These are phyloP conservation scores for Homalodisca vitripennis DNA, from an alignment of 1,140 invertebrate species.

Conservation along the genomic window DNA sequence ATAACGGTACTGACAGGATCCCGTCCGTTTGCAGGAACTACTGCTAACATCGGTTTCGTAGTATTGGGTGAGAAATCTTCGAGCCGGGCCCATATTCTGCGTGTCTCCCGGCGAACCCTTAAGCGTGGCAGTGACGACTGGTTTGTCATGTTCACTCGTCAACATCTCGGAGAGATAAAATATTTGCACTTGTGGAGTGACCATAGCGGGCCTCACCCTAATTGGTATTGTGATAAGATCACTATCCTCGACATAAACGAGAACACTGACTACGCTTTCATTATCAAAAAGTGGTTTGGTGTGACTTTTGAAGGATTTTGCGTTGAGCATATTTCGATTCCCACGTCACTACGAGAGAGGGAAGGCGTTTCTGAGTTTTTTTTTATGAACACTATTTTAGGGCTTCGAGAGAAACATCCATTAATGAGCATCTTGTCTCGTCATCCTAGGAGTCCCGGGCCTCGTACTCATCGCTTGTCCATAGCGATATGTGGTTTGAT, in stretches of 20 bases:
- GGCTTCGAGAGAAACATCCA: no score
- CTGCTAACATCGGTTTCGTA: background rate
- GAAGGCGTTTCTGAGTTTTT: no score
- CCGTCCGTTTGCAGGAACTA: conserved; percentile 5
- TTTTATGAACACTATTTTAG: no score
- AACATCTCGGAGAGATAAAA: background rate
- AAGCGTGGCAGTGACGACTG: background rate
- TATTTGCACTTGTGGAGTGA: conserved; percentile 3
- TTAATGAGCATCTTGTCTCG: no score
- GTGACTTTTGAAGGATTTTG: background rate
- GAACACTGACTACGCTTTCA: background rate
- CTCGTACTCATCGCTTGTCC: no score
- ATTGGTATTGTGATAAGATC: conserved; percentile 11
- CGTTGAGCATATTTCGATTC: no score
- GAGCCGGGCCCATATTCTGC: background rate
- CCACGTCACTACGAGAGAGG: no score
- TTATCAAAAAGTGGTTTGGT: background rate
- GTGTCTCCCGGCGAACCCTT: background rate
- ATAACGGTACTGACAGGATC: background rate
- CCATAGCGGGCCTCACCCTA: background rate
- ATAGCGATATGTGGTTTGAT: no score
- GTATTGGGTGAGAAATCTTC: background rate
- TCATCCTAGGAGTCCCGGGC: no score
- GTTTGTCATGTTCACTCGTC: background rate
- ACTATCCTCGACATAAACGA: background rate